These are phyloP conservation scores for Scaptomyza reducta DNA, from an alignment of 2,888 invertebrate genomes.

Conservation along the genomic window DNA sequence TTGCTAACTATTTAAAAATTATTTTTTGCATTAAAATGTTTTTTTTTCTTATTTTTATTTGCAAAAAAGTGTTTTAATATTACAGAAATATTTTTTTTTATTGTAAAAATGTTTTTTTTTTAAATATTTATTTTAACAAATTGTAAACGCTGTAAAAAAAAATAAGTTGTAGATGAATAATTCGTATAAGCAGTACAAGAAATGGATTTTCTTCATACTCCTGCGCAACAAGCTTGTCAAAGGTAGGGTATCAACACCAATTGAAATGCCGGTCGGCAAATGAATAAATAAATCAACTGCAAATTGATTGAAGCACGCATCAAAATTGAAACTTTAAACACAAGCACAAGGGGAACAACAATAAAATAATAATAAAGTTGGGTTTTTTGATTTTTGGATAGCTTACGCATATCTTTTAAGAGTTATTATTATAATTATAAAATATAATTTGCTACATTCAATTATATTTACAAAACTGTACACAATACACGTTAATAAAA, in stretches of 20 bases:
- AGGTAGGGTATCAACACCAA: conserved; percentile 16
- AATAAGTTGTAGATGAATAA: too few relatives aligned
- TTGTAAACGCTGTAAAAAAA: too few relatives aligned
- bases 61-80: too few relatives aligned
- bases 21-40: not conserved
- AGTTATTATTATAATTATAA: conserved; percentile 60
- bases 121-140: too few relatives aligned
- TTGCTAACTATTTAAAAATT: too few relatives aligned
- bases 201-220: not conserved
- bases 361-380: conserved; percentile 9
- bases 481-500: conserved; percentile 32
- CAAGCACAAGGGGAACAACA: not conserved
- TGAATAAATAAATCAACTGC: conserved; percentile 32
- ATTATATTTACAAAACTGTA: conserved; percentile 68
- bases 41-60: too few relatives aligned
- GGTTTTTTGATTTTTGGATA: conserved; percentile 23
- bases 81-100: too few relatives aligned
- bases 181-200: too few relatives aligned
- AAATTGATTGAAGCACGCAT: conserved; percentile 39
- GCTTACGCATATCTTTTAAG: conserved; percentile 63
- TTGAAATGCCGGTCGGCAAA: conserved; percentile 16
- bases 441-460: conserved; percentile 61
- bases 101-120: too few relatives aligned
- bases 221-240: not conserved
- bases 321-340: not conserved